Conservation (phyloP, 2,113 vertebrate species). For the Gambusia holbrooki region DNA sequence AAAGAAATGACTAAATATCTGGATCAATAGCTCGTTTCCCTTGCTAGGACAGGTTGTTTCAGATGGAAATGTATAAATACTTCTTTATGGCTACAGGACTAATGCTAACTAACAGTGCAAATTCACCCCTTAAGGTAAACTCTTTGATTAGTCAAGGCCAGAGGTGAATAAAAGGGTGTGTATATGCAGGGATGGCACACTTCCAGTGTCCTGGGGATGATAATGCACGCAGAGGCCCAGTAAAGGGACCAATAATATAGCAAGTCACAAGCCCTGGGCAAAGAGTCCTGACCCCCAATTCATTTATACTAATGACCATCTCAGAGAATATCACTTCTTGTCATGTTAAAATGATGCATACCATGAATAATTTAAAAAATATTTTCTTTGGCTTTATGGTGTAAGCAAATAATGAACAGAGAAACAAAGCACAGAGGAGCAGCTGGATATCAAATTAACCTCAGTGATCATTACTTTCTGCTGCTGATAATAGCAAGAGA, state of each 20-base stretch:
- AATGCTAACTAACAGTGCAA: constrained; percentile 91
- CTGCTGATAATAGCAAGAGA: constrained; percentile 32
- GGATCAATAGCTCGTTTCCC: constrained; percentile 99
- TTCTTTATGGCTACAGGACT: constrained; percentile 92
- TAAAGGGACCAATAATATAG: constrained; percentile 67
- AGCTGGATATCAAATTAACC: constrained; percentile 26
- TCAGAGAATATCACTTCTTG: constrained; percentile 12
- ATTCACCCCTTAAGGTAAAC: constrained; percentile 96
- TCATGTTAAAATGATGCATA: constrained; percentile 47
- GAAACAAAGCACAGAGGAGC: constrained; percentile 23
- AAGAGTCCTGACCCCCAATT: constrained; percentile 62
- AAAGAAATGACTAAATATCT: constrained; percentile 99
- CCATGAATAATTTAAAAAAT: constrained; percentile 36
- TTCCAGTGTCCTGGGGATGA: constrained; percentile 77
- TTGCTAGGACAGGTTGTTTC: constrained; percentile 86
- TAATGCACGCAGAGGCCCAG: constrained; percentile 76
- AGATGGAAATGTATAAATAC: constrained; percentile 93
- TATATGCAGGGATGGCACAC: constrained; percentile 83
- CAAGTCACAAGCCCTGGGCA: constrained; percentile 62
- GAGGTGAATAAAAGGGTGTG: constrained; percentile 87
- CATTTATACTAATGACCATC: constrained; percentile 60
- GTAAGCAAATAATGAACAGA: constrained; percentile 7
- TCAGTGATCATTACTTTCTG: constrained; percentile 20
- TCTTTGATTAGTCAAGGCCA: constrained; percentile 96
- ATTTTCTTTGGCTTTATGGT: not conserved